Base-by-base conservation (phyloP, 1,140 invertebrate genomes). In the Papilio polyxenes region DNA sequence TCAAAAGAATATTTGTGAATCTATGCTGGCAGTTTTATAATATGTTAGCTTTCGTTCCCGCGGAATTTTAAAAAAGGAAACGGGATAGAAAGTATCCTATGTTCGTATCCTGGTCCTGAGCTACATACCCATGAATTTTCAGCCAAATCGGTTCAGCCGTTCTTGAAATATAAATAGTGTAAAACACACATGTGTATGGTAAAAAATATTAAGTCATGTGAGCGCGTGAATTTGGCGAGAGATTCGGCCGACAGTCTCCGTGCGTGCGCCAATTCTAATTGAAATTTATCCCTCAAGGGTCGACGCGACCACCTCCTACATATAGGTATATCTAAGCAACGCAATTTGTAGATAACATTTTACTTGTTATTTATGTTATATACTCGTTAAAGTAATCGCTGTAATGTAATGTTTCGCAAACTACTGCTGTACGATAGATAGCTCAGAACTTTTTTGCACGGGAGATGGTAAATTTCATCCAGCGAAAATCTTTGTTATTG, bases 251-350 rank as follows among this genome's bases (percentile, higher is more conserved):
- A 31, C 23, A 15, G 23, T 65, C 23, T 65, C 62, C 23, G 62
- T 65, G 62, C 65, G 31, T 37, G 11, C 31, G 65, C 37, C 65
- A 72, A 72, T 72, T 72, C 31, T 72, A 72, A 72, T 72, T 72
- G 31, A 72, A 72, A 72, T 72, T 13, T 72, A 72, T 72, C 31
- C 65, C 11, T 72, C 11, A 72, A 37, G 65, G 65, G 23, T 17
- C 31, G 31, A 13, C 5, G 4, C 31, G 2, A 6, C 11, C 40
- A 40, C 23, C 31, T 4, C 23, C 65, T 15, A 6, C 3, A 31
- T 7, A 23, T 53, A 53, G 10, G 15, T 53, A 53, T 3, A 69
- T 69, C 13, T 69, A 31, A 69, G 31, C 20, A 31, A 23, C 65
- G 5, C 31, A 72, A 37, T 40, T 72, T 72, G 65, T 37, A 37